Percentiles rank a stretch among this genome's conserved stretches.
phyloP scores from a whole-genome alignment of 2,113 vertebrate genomes.

The Pelodiscus sinensis region DNA sequence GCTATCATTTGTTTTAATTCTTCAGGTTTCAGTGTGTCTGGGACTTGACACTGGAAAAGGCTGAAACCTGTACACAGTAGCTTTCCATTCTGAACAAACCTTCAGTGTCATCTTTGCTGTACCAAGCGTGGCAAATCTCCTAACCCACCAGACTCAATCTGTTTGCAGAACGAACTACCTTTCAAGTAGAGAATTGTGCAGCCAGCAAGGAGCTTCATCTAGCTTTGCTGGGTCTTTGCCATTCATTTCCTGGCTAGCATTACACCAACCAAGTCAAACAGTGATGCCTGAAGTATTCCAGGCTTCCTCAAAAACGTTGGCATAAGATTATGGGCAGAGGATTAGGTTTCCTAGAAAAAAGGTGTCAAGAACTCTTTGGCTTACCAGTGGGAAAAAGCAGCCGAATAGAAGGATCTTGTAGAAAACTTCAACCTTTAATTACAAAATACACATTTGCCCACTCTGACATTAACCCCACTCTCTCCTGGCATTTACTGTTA shows the following conservation, averaged over 20 bases:
- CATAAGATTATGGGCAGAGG: background rate
- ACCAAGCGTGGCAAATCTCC: background rate
- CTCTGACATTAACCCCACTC: background rate
- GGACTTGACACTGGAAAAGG: background rate
- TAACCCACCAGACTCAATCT: background rate
- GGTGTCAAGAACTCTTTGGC: background rate
- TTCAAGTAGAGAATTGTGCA: slow-evolving; percentile 11
- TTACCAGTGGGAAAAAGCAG: background rate
- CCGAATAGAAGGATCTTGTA: background rate
- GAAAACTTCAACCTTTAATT: too few species aligned
- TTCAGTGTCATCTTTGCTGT: slow-evolving; percentile 5
- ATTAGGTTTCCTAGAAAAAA: background rate
- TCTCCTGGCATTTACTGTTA: background rate
- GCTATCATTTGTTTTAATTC: background rate
- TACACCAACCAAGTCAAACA: slow-evolving; percentile 33
- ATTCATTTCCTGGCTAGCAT: background rate
- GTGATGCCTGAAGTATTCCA: background rate
- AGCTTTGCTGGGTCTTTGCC: background rate
- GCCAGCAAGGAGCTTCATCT: slow-evolving; percentile 10
- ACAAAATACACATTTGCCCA: background rate
- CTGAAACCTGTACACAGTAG: background rate
- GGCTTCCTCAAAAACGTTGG: slow-evolving; percentile 26
- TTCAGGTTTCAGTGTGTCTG: background rate
- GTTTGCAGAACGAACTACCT: background rate
- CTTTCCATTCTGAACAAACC: slow-evolving; percentile 41